Conservation (phyloP, 2,797 vertebrate species). For the Lateolabrax maculatus region DNA sequence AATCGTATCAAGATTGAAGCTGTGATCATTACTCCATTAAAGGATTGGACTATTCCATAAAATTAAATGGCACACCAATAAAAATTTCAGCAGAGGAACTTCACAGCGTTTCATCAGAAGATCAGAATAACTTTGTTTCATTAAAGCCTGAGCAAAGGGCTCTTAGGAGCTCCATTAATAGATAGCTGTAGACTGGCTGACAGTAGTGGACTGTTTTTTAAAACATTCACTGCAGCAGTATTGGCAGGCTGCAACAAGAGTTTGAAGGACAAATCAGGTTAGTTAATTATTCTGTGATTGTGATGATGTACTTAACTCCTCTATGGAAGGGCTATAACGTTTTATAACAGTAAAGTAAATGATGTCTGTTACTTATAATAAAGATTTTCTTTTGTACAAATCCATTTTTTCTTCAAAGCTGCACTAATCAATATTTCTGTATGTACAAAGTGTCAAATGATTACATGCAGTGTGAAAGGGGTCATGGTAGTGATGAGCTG, state of each 20-base stretch:
- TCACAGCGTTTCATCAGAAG: conserved; percentile 11
- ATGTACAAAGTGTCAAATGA: too few species aligned
- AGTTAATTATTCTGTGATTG: neutral
- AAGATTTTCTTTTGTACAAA: too few species aligned
- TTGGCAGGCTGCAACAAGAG: neutral
- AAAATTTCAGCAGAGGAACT: neutral
- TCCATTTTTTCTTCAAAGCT: too few species aligned
- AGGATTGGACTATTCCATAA: neutral
- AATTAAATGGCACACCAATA: conserved; percentile 17
- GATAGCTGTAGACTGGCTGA: neutral
- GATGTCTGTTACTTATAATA: neutral
- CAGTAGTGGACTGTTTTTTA: neutral
- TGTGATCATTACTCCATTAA: conserved; percentile 10
- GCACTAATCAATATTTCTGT: too few species aligned
- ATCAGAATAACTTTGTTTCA: conserved; percentile 11
- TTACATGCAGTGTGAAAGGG: neutral
- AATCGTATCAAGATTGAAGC: neutral
- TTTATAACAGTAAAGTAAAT: neutral
- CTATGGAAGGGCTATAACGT: too few species aligned
- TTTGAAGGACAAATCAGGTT: neutral
- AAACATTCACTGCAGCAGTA: conserved; percentile 1
- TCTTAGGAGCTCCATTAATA: neutral
- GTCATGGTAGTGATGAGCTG: too few species aligned
- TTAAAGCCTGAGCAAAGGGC: conserved; percentile 6
- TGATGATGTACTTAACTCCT: neutral